A percentile compares a stretch with the other conserved stretches of the same genome.
Conservation (phyloP, 2,888 invertebrate species). For the Desoria tigrina region DNA sequence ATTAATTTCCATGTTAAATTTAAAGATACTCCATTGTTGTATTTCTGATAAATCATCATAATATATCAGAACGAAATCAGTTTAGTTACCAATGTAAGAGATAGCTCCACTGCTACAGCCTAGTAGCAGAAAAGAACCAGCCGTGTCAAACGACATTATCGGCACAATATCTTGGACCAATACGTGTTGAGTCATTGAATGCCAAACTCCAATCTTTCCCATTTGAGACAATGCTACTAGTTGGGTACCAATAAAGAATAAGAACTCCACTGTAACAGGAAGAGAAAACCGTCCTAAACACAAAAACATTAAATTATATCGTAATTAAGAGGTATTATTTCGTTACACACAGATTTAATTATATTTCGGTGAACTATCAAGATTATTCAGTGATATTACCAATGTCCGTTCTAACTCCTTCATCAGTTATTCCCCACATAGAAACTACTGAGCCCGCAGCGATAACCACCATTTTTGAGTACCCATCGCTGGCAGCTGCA, state of each 20-base stretch:
- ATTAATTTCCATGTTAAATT: slow-evolving; percentile 27
- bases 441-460: slow-evolving; percentile 74
- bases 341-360: too few relatives aligned
- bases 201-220: slow-evolving; percentile 98
- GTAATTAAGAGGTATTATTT: too few relatives aligned
- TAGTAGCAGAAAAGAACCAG: slow-evolving; percentile 89
- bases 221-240: slow-evolving; percentile 90
- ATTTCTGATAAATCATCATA: too few relatives aligned
- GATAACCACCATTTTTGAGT: slow-evolving; percentile 79
- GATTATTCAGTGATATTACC: slow-evolving; percentile 62
- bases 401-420: slow-evolving; percentile 72
- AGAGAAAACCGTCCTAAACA: slow-evolving; percentile 80
- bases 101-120: slow-evolving; percentile 96
- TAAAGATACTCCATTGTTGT: too few relatives aligned
- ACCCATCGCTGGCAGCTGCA: slow-evolving; percentile 55
- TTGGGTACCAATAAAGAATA: slow-evolving; percentile 97
- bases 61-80: too few relatives aligned
- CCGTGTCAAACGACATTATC: slow-evolving; percentile 93
- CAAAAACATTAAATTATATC: too few relatives aligned
- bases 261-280: slow-evolving; percentile 87
- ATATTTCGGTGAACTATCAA: too few relatives aligned
- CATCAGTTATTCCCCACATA: slow-evolving; percentile 78
- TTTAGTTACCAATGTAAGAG: slow-evolving; percentile 81
- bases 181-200: slow-evolving; percentile 98
- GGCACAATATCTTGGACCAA: slow-evolving; percentile 95